phyloP scores from a whole-genome alignment of 2,113 vertebrate species.

The Tupaia tana region DNA sequence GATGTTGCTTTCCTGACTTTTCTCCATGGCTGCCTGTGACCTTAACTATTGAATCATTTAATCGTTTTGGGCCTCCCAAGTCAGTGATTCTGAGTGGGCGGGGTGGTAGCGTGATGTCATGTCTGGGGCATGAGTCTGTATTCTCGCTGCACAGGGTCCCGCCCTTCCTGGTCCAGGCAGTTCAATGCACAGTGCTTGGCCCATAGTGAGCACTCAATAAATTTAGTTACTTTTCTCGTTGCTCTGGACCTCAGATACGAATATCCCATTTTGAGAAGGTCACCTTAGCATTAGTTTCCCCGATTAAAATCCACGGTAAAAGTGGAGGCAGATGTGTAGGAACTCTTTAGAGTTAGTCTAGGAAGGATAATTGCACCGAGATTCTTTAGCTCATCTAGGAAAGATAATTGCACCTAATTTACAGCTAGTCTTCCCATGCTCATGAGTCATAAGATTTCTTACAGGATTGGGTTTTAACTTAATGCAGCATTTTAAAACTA shows the following conservation, averaged over 20 bases:
- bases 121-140: constrained; percentile 72
- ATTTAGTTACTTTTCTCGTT: constrained; percentile 69
- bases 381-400: neutral
- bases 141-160: constrained; percentile 60
- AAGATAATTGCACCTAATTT: neutral
- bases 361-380: neutral
- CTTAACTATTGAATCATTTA: constrained; percentile 62
- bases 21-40: constrained; percentile 52
- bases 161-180: constrained; percentile 73
- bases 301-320: neutral
- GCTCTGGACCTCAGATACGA: constrained; percentile 25
- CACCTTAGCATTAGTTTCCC: neutral
- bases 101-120: constrained; percentile 71
- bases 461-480: constrained; percentile 34
- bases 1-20: constrained; percentile 13
- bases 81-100: constrained; percentile 51
- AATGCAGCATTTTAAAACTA: constrained; percentile 1
- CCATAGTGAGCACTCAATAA: constrained; percentile 64
- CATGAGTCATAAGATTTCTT: neutral
- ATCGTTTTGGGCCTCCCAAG: constrained; percentile 68
- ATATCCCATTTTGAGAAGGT: constrained; percentile 19
- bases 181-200: constrained; percentile 72
- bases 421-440: neutral
- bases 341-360: neutral
- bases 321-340: neutral